Base-by-base conservation (phyloP, 2,888 invertebrate species). In the Pollenia amentaria region DNA sequence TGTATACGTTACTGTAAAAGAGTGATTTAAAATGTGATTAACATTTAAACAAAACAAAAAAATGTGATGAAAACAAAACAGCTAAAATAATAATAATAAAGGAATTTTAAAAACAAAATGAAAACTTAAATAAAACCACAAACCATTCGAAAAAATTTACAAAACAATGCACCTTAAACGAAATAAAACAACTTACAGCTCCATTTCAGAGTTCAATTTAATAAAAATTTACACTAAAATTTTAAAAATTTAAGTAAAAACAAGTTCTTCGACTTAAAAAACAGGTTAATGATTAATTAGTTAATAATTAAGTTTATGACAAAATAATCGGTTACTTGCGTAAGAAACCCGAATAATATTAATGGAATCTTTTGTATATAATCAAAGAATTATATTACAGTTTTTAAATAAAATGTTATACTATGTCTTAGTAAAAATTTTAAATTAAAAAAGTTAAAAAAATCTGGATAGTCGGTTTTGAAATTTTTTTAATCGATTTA, bases 21-120 rank as follows among this genome's bases (percentile, higher is more conserved):
- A 79, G 84, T 79, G 84, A 84, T 73, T 79, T 84, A 53, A 84
- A 60, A 84, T 84, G 84, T 84, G 84, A 84, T 84, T 79, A 79
- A 84, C 73, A 73, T 79, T 84, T 84, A 73, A 75, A 72, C 16
- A 77, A 83, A 77, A 84, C 16, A 78, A 42, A 73, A 73, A 65
- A 53, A 73, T 84, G 84, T 84, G 84, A 84, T 84, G 60, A 67
- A 73, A 84, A 53, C 46, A 82, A 73, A 72, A 79, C 73, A 73
- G 65, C 73, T 73, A 60, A 77, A 77, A 21, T 62, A 70, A 38
- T 18, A 51, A 16, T 29, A 48, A 16, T 18, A 46, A 29, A 29
- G 12, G 60, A 53, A 62, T 48, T 48, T 11, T 9, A 44, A 72
- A 60, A 48, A 38, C 7, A 44, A 53, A 64, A 51, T 42, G 21